Base-by-base conservation (phyloP, 2,888 invertebrate genomes). In the Troides helena region DNA sequence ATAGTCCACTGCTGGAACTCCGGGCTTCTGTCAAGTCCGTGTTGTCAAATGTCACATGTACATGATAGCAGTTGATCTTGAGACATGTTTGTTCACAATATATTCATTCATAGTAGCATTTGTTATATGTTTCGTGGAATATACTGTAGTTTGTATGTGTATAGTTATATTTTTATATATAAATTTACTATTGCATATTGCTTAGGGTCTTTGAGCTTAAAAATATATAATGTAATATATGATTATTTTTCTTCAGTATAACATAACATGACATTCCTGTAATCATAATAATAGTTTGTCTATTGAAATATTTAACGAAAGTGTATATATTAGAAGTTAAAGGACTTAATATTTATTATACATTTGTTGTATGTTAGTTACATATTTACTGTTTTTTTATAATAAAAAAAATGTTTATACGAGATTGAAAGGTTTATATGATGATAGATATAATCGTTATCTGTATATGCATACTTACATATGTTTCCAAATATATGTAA, bases 251-350 rank as follows among this genome's bases (percentile, higher is more conserved):
- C 53, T 30, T 30, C 53, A n/a, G 4, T 53, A 53, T 53, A 5
- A 53, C 39, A 36, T n/a, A 67, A 53, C 36, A 57, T 62, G 23
- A 62, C 70, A 71, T 71, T 68, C 63, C 65, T 56, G 46, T 68
- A 17, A n/a, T 46, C 14, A 36, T 53, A 46, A 46, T 30, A 43
- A 14, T 59, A 60, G 60, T 60, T 30, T 60, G 46, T 46, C 1
- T 46, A 46, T 30, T 23, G 58, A 58, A 23, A 58, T 58, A 58
- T 23, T 10, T 30, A 53, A 53, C 18, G 10, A n/a, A 53, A n/a
- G 4, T n/a, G 18, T 53, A 53, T 53, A 53, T 53, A 53, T 53
- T 53, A 53, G 53, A 53, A 53, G 53, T 53, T 53, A 18, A 53
- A 53, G 53, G 18, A 53, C 5, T 53, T 18, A 6, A n/a, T 53